phyloP scores from a whole-genome alignment of 2,888 invertebrate genomes.

The Drosophila pegasa region DNA sequence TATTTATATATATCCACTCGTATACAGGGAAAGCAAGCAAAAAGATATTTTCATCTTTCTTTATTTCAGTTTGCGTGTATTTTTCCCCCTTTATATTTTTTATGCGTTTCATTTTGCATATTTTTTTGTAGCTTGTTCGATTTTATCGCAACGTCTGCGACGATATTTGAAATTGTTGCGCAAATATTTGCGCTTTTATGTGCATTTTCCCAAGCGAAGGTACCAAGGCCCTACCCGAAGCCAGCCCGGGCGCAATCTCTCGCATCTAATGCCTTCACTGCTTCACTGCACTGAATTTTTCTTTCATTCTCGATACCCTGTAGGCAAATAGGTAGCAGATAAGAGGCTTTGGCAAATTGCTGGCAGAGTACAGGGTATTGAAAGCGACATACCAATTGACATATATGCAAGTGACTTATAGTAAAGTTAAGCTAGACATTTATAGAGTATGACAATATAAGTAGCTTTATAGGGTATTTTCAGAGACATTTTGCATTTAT shows the following conservation, averaged over 20 bases:
- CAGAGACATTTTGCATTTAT: too few relatives aligned
- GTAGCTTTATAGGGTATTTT: neutral
- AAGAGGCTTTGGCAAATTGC: neutral
- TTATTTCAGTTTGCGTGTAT: conserved; percentile 19
- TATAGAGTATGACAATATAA: too few relatives aligned
- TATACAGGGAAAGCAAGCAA: conserved; percentile 12
- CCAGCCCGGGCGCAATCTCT: neutral
- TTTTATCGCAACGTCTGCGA: conserved; percentile 67
- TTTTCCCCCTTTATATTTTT: conserved; percentile 41
- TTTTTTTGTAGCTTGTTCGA: conserved; percentile 67
- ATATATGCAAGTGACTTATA: too few relatives aligned
- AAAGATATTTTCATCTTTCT: conserved; percentile 39
- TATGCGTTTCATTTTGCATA: conserved; percentile 72
- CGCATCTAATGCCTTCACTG: conserved; percentile 7
- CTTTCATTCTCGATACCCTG: conserved; percentile 3
- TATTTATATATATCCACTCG: conserved; percentile 16
- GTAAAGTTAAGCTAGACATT: too few relatives aligned
- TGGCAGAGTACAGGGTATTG: neutral
- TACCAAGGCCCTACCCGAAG: neutral
- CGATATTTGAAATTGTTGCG: conserved; percentile 75
- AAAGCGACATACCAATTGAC: too few relatives aligned
- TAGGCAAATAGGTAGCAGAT: neutral
- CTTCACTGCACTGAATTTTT: neutral
- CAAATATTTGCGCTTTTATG: conserved; percentile 79
- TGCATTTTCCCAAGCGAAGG: conserved; percentile 54